Conservation (phyloP, 2,797 vertebrate species). For the Ctenosaura bakeri region DNA sequence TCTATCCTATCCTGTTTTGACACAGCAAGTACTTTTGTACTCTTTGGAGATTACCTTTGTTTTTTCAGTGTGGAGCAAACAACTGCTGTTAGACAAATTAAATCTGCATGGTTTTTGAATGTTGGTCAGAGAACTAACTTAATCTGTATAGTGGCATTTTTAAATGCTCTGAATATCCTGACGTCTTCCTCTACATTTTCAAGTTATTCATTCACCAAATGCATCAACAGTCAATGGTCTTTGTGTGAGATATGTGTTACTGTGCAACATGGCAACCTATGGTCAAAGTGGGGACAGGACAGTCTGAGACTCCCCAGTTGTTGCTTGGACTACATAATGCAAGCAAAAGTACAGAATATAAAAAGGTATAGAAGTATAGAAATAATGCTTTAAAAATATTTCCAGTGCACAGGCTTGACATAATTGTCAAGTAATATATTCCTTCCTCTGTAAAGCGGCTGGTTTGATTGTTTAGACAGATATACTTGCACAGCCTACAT, state of each 20-base stretch:
- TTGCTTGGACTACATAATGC: background rate
- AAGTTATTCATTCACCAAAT: background rate
- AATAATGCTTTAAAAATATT: background rate
- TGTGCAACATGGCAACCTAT: background rate
- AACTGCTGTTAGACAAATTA: background rate
- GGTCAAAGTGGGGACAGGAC: too few relatives aligned
- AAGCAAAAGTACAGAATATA: too few relatives aligned
- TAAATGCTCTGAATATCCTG: background rate
- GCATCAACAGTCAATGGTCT: background rate
- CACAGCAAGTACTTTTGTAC: background rate
- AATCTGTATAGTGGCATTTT: background rate
- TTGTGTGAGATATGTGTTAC: background rate
- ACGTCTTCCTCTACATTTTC: background rate
- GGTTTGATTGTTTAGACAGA: background rate
- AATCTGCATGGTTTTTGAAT: background rate
- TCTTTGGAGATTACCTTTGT: background rate
- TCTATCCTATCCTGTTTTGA: background rate
- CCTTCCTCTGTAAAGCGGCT: background rate
- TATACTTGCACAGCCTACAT: background rate
- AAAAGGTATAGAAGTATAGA: too few relatives aligned
- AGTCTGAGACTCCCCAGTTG: too few relatives aligned
- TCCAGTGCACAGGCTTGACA: background rate
- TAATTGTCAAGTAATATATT: background rate
- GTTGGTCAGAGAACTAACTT: background rate
- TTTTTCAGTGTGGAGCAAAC: background rate